Evolutionary conservation across 1,140 invertebrate species (phyloP).

Genomic region (Scaptomyza pallida): DNA sequence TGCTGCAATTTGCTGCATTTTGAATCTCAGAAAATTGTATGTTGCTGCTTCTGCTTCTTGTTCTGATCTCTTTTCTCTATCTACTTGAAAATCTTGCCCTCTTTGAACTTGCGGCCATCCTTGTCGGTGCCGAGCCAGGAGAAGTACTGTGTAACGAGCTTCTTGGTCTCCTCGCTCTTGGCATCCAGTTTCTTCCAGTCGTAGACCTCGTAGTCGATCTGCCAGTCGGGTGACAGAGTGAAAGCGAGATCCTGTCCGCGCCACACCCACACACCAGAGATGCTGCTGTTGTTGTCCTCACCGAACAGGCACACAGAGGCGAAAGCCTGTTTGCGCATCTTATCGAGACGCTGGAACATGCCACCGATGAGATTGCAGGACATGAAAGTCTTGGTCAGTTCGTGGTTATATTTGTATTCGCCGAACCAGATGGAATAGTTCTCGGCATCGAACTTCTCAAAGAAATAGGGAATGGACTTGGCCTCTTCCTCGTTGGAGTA

Average conservation of each 20-base stretch:
- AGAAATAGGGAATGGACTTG: constrained; percentile 98
- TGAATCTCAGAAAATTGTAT: constrained; percentile 61
- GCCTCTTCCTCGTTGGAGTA: constrained; percentile 98
- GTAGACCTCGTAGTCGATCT: constrained; percentile 98
- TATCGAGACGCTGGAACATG: constrained; percentile 99
- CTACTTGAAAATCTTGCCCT: constrained; percentile 99
- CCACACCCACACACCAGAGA: constrained; percentile 99
- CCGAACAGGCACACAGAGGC: constrained; percentile 97
- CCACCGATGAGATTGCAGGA: constrained; percentile 96
- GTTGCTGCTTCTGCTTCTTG: constrained; percentile 19
- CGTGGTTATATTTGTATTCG: constrained; percentile 98
- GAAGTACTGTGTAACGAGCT: constrained; percentile 96
- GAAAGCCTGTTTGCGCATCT: constrained; percentile 98
- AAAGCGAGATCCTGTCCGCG: constrained; percentile 97
- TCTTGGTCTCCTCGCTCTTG: constrained; percentile 92
- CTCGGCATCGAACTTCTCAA: constrained; percentile 98
- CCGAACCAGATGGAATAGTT: constrained; percentile 99
- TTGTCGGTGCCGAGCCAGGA: constrained; percentile 95
- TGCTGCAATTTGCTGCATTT: constrained; percentile 37
- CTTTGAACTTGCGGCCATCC: constrained; percentile 96
- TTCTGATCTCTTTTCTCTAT: constrained; percentile 39
- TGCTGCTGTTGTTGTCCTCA: constrained; percentile 94
- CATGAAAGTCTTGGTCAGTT: constrained; percentile 97
- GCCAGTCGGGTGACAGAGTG: constrained; percentile 94
- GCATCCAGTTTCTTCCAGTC: constrained; percentile 98